Conservation (phyloP, 2,113 vertebrate genomes). For the Melanerpes aurifrons region DNA sequence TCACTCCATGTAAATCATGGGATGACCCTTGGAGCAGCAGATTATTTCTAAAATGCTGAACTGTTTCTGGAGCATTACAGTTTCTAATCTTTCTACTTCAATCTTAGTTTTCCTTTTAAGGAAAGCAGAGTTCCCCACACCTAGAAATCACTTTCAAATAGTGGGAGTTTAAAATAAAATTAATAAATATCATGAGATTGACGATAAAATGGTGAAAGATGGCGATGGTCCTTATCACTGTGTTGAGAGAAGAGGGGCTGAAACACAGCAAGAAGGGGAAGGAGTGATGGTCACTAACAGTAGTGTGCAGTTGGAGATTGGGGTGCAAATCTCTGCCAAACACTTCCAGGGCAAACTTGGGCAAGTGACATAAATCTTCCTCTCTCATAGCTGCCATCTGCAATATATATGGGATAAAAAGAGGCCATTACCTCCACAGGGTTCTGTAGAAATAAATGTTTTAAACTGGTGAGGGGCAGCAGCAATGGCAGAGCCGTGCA, state of each 20-base stretch:
- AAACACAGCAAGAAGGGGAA: neutral
- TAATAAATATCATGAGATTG: neutral
- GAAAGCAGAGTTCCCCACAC: neutral
- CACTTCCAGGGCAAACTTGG: neutral
- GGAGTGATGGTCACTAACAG: neutral
- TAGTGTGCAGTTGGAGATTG: neutral
- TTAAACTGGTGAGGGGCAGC: neutral
- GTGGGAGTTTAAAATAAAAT: neutral
- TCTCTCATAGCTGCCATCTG: neutral
- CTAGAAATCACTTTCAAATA: neutral
- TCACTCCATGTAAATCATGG: neutral
- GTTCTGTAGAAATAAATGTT: neutral
- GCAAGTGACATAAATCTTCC: neutral
- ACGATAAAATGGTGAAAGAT: neutral
- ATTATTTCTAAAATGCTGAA: neutral
- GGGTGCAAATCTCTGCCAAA: neutral
- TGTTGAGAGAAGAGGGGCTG: neutral
- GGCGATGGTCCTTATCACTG: neutral
- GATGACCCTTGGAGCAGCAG: slow-evolving; percentile 8
- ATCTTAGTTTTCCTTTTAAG: neutral
- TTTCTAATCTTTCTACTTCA: slow-evolving; percentile 7
- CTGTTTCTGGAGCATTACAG: neutral
- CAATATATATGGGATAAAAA: neutral
- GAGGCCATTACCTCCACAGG: neutral
- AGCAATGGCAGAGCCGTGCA: neutral